Percentiles rank a stretch among this genome's conserved stretches.
phyloP scores from a whole-genome alignment of 2,113 vertebrate genomes.

The Octodon degus region DNA sequence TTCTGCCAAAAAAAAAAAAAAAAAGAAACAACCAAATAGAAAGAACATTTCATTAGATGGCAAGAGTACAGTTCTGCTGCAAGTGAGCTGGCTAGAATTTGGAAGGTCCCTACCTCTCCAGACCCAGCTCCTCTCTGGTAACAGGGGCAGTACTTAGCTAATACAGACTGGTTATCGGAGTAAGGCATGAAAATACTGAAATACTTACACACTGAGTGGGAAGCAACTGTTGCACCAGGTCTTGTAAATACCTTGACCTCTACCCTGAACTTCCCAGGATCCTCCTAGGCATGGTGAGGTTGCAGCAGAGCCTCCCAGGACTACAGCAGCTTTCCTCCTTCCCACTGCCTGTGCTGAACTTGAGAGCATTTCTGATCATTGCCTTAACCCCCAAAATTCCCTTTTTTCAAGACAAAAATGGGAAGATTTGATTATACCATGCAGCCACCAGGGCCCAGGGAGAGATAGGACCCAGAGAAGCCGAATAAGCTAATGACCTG shows the following conservation, averaged over 20 bases:
- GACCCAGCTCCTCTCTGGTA: background rate
- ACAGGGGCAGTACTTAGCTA: background rate
- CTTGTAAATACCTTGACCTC: background rate
- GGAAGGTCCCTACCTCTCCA: background rate
- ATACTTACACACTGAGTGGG: background rate
- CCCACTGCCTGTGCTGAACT: background rate
- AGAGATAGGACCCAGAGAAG: background rate
- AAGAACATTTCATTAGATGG: background rate
- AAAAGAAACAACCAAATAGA: background rate
- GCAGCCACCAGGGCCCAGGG: background rate
- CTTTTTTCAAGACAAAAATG: background rate
- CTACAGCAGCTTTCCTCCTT: fast-evolving
- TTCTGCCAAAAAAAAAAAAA: too few relatives aligned
- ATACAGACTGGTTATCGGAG: fast-evolving
- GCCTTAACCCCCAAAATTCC: background rate
- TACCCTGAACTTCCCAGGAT: background rate
- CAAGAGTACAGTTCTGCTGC: background rate
- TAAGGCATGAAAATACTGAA: background rate
- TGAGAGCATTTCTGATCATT: background rate
- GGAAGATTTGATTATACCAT: background rate
- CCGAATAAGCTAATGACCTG: background rate
- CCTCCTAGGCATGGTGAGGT: too few relatives aligned
- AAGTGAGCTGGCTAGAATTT: background rate
- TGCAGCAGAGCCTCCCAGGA: background rate
- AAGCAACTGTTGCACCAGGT: background rate